Evolutionary conservation across 2,113 vertebrate genomes (phyloP), one percentile per base, ranked within the genome.

Genomic region (Toxostoma redivivum): DNA sequence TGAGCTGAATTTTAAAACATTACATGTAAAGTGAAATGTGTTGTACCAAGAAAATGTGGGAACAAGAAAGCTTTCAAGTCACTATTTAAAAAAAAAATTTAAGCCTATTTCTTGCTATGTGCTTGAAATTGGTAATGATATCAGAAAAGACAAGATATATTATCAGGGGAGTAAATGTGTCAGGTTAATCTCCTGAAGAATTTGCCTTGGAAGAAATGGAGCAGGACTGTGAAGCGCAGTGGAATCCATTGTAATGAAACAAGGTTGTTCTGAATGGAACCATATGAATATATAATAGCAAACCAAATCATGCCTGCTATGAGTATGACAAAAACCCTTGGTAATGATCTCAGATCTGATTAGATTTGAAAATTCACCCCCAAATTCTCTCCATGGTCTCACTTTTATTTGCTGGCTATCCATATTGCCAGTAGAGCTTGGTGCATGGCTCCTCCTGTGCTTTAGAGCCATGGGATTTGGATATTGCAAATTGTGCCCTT

Each of bases 131-230:
- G 80, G 81, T 94, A 94, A 88, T 96, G 91, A 92, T 95, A 94
- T 93, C 94, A 76, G 85, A 94, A 94, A 93, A 94, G 96, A 95
- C 88, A 95, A 88, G 87, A 58, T 93, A 65, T 91, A 93, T 96
- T 95, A 94, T 91, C 73, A 23, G 54, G 95, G 78, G 95, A 95
- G 94, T 97, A 97, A 97, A 96, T 95, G 83, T 96, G 95, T 97
- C 94, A 88, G 90, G 95, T 94, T 97, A 97, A 98, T 97, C 94
- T 97, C 64, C 35, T 90, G 89, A 95, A 97, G 95, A 97, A 95
- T 95, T 96, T 95, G 81, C 90, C 86, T 65, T 81, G 78, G 72
- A 93, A 95, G 88, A 97, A 95, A 96, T 92, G 85, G 94, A 97
- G 90, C 78, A 96, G 90, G 91, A 91, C 86, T 96, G 88, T 24